phyloP scores from a whole-genome alignment of 2,888 invertebrate species.

The Celastrina argiolus region DNA sequence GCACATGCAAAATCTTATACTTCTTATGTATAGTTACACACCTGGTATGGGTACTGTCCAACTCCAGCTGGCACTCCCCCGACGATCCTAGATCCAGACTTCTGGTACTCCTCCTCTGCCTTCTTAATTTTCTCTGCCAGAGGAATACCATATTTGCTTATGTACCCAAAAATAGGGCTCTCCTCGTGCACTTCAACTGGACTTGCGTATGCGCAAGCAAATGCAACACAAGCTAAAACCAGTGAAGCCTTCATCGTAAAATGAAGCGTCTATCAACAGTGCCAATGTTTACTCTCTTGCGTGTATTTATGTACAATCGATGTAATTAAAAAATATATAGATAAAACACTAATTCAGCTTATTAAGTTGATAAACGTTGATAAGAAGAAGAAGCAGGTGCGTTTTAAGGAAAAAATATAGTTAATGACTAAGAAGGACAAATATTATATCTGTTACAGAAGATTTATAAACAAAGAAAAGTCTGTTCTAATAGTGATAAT shows the following conservation, averaged over 20 bases:
- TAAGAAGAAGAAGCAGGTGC: neutral
- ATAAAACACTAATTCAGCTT: neutral
- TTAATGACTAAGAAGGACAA: neutral
- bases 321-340: neutral
- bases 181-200: conserved; percentile 20
- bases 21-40: conserved; percentile 28
- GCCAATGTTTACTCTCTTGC: neutral
- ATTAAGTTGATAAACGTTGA: neutral
- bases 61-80: conserved; percentile 44
- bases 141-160: conserved; percentile 43
- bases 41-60: conserved; percentile 50
- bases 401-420: neutral
- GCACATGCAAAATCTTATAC: neutral
- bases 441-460: neutral
- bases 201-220: conserved; percentile 23
- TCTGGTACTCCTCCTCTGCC: conserved; percentile 42
- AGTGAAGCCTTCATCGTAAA: conserved; percentile 25
- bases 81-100: conserved; percentile 42
- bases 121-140: conserved; percentile 44
- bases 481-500: neutral
- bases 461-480: neutral
- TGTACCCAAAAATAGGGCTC: conserved; percentile 44
- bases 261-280: neutral
- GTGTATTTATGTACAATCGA: neutral
- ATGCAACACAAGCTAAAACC: conserved; percentile 20